These are phyloP conservation scores for Zalophus californianus DNA, from an alignment of 2,797 vertebrate genomes.

Conservation along the genomic window DNA sequence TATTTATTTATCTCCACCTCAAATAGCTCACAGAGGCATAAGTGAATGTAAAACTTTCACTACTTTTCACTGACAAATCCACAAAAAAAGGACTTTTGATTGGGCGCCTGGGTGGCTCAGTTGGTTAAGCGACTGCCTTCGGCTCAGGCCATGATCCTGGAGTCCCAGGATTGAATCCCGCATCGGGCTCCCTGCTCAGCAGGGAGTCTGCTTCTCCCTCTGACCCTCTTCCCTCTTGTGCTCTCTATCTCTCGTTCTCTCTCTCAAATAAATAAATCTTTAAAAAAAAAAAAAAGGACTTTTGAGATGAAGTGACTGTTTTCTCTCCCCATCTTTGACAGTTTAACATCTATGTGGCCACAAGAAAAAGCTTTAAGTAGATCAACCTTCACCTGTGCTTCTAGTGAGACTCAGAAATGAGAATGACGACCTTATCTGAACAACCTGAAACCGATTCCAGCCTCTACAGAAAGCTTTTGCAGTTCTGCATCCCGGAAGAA, in stretches of 20 bases:
- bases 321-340: slow-evolving; percentile 16
- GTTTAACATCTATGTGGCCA: slow-evolving; percentile 26
- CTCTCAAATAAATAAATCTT: too few relatives aligned
- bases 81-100: slow-evolving; percentile 34
- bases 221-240: too few relatives aligned
- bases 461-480: background rate
- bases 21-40: background rate
- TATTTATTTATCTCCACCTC: background rate
- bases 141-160: too few relatives aligned
- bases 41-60: slow-evolving; percentile 10
- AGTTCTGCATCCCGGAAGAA: background rate
- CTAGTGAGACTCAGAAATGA: slow-evolving; percentile 45
- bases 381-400: slow-evolving; percentile 45
- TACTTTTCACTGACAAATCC: slow-evolving; percentile 51
- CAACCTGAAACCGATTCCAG: background rate
- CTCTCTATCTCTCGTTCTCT: too few relatives aligned
- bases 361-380: slow-evolving; percentile 74
- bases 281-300: background rate
- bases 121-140: too few relatives aligned
- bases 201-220: too few relatives aligned
- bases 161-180: too few relatives aligned
- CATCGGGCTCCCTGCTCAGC: too few relatives aligned
- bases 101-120: too few relatives aligned
- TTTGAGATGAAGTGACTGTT: slow-evolving; percentile 55
- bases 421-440: slow-evolving; percentile 43